Percentiles rank a stretch among this genome's conserved stretches.
These are phyloP conservation scores for Phylloscopus whistleri DNA, from an alignment of 2,113 vertebrate species.

Conservation along the genomic window DNA sequence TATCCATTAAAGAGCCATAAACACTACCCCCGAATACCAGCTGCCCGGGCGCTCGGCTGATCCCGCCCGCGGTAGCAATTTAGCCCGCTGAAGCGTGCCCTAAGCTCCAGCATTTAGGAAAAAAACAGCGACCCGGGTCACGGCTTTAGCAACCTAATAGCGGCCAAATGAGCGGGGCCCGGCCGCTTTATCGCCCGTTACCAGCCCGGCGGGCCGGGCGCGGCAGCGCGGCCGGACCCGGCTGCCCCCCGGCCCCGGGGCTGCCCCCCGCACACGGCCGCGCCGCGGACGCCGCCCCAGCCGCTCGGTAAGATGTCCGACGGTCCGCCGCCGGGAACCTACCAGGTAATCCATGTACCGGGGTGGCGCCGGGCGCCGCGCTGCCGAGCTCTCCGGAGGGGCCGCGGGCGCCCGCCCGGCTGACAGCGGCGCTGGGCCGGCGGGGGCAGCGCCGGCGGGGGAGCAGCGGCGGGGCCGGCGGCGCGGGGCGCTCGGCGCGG, in stretches of 20 bases:
- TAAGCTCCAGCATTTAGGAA: slow-evolving; percentile 63
- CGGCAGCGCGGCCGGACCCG: neutral
- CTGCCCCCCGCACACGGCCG: neutral
- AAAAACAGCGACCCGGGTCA: slow-evolving; percentile 66
- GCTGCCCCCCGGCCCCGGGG: neutral
- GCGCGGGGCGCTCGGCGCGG: too few species aligned
- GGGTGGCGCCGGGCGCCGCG: neutral
- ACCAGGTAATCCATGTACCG: slow-evolving; percentile 40
- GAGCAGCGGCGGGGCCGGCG: too few species aligned
- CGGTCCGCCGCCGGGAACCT: neutral
- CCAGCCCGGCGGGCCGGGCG: neutral
- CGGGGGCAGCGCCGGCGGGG: too few species aligned
- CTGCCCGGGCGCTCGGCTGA: neutral
- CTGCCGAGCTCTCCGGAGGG: neutral
- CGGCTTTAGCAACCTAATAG: slow-evolving; percentile 71
- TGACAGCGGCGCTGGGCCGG: neutral
- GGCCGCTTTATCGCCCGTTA: slow-evolving; percentile 58
- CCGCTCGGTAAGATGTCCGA: neutral
- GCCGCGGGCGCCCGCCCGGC: neutral
- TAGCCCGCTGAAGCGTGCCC: slow-evolving; percentile 56
- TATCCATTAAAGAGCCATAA: slow-evolving; percentile 72
- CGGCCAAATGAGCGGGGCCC: slow-evolving; percentile 68
- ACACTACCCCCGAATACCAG: slow-evolving; percentile 18
- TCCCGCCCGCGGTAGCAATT: slow-evolving; percentile 27
- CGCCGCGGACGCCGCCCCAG: neutral